Conservation (phyloP, 2,888 invertebrate genomes). For the Chloroclystis v-ata region DNA sequence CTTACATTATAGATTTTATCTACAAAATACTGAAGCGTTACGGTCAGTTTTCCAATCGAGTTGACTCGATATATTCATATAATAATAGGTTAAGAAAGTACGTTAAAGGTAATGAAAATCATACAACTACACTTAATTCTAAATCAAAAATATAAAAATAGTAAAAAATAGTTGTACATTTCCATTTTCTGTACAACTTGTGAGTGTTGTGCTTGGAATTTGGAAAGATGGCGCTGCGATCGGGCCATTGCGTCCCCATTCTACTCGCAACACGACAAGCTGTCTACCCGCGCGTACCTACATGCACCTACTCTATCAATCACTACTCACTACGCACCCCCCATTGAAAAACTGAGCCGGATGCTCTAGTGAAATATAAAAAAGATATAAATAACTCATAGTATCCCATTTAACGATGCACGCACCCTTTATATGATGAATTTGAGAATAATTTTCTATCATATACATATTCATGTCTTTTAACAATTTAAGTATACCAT, state of each 20-base stretch:
- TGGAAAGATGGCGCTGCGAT: conserved; percentile 21
- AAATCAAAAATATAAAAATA: conserved; percentile 78
- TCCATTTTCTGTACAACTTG: conserved; percentile 62
- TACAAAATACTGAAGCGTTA: conserved; percentile 75
- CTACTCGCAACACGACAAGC: conserved; percentile 37
- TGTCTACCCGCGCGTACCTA: conserved; percentile 31
- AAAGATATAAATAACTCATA: conserved; percentile 77
- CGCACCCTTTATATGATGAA: conserved; percentile 76
- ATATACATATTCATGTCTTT: conserved; percentile 71
- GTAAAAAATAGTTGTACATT: conserved; percentile 77
- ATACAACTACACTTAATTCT: conserved; percentile 76
- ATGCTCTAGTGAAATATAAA: conserved; percentile 74
- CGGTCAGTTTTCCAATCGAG: conserved; percentile 74
- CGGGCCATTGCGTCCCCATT: conserved; percentile 10
- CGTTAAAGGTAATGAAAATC: conserved; percentile 66
- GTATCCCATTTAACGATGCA: conserved; percentile 69
- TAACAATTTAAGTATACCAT: conserved; percentile 73
- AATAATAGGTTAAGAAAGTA: conserved; percentile 70
- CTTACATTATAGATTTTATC: conserved; percentile 77
- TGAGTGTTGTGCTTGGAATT: conserved; percentile 63
- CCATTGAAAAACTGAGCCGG: conserved; percentile 71
- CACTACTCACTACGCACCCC: conserved; percentile 33
- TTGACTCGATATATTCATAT: conserved; percentile 55
- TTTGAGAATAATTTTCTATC: conserved; percentile 73
- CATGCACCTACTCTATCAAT: conserved; percentile 39